These are phyloP conservation scores for Numida meleagris DNA, from an alignment of 2,113 vertebrate species.

Conservation along the genomic window DNA sequence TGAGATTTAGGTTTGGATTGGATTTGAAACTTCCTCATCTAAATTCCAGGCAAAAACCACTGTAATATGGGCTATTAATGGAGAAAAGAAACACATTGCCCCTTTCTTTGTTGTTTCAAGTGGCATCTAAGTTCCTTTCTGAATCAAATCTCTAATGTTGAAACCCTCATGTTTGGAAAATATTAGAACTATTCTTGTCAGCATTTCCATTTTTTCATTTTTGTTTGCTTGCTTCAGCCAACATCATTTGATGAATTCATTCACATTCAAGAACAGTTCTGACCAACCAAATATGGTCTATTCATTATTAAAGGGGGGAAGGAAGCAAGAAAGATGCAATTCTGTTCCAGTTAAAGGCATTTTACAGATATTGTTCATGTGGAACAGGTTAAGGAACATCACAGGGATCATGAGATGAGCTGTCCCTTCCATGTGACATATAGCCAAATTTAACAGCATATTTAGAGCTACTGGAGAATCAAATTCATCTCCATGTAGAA, in stretches of 20 bases:
- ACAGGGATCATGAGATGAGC: not conserved
- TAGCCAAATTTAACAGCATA: conserved; percentile 11
- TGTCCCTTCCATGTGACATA: conserved; percentile 34
- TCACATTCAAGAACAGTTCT: not conserved
- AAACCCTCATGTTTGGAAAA: not conserved
- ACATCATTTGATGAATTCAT: not conserved
- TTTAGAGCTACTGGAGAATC: conserved; percentile 35
- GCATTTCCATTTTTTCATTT: not conserved
- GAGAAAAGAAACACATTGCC: not conserved
- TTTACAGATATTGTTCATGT: not conserved
- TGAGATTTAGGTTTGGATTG: not conserved
- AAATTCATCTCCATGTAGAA: conserved; percentile 17
- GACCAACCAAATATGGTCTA: not conserved
- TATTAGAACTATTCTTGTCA: not conserved
- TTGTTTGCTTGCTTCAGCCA: not conserved
- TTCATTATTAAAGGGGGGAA: not conserved
- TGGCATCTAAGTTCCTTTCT: not conserved
- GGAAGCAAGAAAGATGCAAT: not conserved
- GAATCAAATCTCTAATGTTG: not conserved
- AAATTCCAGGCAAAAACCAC: not conserved
- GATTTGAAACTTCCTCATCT: not conserved
- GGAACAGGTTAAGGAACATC: not conserved
- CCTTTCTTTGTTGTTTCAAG: not conserved
- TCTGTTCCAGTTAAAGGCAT: not conserved
- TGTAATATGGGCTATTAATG: not conserved